Evolutionary conservation across 2,888 invertebrate species (phyloP), one percentile per base, ranked within the genome.

Genomic region (Pammene fasciana): DNA sequence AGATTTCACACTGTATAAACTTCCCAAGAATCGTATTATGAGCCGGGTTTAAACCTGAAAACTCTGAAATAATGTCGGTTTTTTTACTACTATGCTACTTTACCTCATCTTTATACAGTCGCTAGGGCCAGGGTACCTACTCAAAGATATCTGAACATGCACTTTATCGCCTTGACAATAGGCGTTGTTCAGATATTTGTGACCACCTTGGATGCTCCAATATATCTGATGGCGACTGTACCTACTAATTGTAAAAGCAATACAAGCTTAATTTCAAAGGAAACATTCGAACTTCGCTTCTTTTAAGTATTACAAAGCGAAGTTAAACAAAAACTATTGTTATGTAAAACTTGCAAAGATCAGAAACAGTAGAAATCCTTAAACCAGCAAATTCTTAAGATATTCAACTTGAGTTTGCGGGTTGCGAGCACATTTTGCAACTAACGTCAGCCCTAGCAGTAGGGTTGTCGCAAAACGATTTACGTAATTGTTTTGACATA

Each of bases 301-400:
- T 41, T 26, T 26, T 38, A 61, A 61, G 41, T 50, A 16, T 26
- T n/a, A 52, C 50, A 52, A 52, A 41, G 50, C 13, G 41, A 62
- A 52, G 62, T 61, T 61, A 4, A 18, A 57, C 26, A 36, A 62
- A 38, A 18, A 62, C 62, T 52, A 10, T 52, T 52, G 60, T 36
- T 48, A 34, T 3, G 9, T n/a, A 8, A 38, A 60, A 60, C 14
- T 60, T 48, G 11, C 14, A 14, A 61, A 61, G 48, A 61, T 61
- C 41, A 16, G n/a, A n/a, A 62, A 62, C 50, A 62, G 8, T 16
- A 6, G 18, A 52, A 43, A 8, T 26, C 26, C 38, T 41, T 41
- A 62, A 41, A 38, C 50, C 41, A 13, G 50, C 38, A 41, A 62
- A 62, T 62, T 62, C 62, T 26, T 62, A 38, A 52, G 38, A 50